Evolutionary conservation across 2,113 vertebrate genomes (phyloP), one percentile per base, ranked within the genome.

Genomic region (Anas platyrhynchos): DNA sequence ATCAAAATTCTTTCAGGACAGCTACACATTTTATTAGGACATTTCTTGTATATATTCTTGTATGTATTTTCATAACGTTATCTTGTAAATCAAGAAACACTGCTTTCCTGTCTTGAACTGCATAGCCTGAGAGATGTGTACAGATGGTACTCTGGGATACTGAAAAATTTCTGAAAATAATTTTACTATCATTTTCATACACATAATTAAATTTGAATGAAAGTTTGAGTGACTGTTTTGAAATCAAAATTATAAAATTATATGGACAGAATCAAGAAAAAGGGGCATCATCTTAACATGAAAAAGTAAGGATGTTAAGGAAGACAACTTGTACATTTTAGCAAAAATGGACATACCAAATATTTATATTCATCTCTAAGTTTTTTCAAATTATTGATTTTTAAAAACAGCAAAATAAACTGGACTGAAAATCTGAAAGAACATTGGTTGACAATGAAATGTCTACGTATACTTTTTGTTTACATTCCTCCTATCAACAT

Each of bases 401-500:
- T 88, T 71, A 72, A 77, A 83, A 27, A 8, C 15, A 83, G 16
- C 8, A 68, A 48, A 88, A 63, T 38, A 43, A 62, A 68, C 15
- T 25, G 23, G 18, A 34, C 5, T 52, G 25, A 83, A 88, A 81
- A 71, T 38, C 55, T 93, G 48, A 26, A 38, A 71, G 31, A 86
- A 5, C 29, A n/a, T 0, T 87, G 15, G 27, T 18, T 87, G 25
- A n/a, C 36, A 81, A 26, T 7, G 15, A 77, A 83, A 44, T 5
- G 5, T 12, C 50, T 36, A 7, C 9, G 2, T 8, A 32, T 55
- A 52, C 14, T 32, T 86, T 88, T 36, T 86, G 43, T 86, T 71
- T 92, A 84, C 38, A 73, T 65, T 91, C 79, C 44, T 87, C 74
- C 71, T 71, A 88, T 36, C 50, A 44, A 69, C 41, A 89, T 32